Conservation (phyloP, 2,888 invertebrate species). For the Papilio protenor region DNA sequence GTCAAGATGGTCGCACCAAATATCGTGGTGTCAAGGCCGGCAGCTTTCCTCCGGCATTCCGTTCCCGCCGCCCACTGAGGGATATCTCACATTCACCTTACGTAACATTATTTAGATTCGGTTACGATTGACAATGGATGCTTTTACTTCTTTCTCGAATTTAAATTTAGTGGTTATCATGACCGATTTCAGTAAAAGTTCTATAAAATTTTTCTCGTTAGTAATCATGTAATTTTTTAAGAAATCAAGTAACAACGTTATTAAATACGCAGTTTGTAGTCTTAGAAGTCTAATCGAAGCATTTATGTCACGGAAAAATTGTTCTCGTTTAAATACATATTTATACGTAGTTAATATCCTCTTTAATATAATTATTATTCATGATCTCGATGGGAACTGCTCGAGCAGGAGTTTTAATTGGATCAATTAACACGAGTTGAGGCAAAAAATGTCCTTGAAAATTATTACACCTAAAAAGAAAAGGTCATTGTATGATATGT, state of each 20-base stretch:
- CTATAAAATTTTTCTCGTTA: neutral
- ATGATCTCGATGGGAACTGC: conserved; percentile 13
- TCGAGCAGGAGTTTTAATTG: conserved; percentile 16
- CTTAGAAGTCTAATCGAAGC: neutral
- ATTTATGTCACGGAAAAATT: neutral
- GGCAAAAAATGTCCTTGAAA: conserved; percentile 26
- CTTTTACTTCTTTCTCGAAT: neutral
- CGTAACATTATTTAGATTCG: conserved; percentile 75
- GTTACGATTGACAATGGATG: conserved; percentile 71
- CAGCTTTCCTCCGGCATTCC: conserved; percentile 83
- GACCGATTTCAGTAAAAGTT: neutral
- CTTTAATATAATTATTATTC: conserved; percentile 11
- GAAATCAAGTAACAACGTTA: neutral
- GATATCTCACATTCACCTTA: conserved; percentile 80
- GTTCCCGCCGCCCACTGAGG: conserved; percentile 78
- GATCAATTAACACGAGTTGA: conserved; percentile 21
- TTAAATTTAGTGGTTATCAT: neutral
- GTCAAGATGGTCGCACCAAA: conserved; percentile 74
- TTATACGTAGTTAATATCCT: neutral
- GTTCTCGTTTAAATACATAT: neutral
- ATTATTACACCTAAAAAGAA: conserved; percentile 5
- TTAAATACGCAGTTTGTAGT: neutral
- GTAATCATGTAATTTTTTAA: neutral
- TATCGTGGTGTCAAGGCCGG: conserved; percentile 82
- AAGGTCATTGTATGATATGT: conserved; percentile 32